Base-by-base conservation (phyloP, 2,888 invertebrate species). In the Stomorhina lunata region DNA sequence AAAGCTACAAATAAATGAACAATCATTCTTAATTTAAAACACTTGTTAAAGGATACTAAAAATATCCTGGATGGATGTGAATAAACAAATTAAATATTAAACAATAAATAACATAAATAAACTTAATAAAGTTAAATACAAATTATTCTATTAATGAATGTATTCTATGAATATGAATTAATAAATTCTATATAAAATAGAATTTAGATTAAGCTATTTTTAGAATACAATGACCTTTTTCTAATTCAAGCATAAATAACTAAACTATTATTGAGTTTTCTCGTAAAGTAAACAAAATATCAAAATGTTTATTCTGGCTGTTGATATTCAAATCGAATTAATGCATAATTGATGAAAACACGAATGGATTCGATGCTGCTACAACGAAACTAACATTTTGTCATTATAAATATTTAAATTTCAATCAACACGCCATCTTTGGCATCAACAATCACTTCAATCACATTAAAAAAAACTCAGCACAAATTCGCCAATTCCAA, bases 351-450 rank as follows among this genome's bases (percentile, higher is more conserved):
- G 53, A 63, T 15, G 17, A 43, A 7, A 43, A 17, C 37, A 12
- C 9, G 37, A 12, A 37, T 12, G 37, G 37, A 37, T 37, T 9
- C n/a, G n/a, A n/a, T n/a, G n/a, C n/a, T n/a, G n/a, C n/a, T n/a
- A 12, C 37, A 37, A 4, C 9, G 9, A 22, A 43, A 25, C 25
- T 43, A 65, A 63, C 43, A 77, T 71, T 76, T 69, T 20, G 53
- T 45, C 59, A 75, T 55, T 40, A 81, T 82, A 55, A 82, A 84
- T 84, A 81, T 84, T 84, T 84, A 81, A 84, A 83, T 79, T 83
- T 82, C 77, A 84, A 84, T 84, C 79, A 82, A 73, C 55, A 59
- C 66, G 25, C 25, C 45, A 69, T 45, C 55, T 57, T 55, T 65
- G 45, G 25, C 65, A 65, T 59, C 48, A 45, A 55, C 45, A 61